Evolutionary conservation across 1,140 invertebrate species (phyloP).

Genomic region (Physella acuta): DNA sequence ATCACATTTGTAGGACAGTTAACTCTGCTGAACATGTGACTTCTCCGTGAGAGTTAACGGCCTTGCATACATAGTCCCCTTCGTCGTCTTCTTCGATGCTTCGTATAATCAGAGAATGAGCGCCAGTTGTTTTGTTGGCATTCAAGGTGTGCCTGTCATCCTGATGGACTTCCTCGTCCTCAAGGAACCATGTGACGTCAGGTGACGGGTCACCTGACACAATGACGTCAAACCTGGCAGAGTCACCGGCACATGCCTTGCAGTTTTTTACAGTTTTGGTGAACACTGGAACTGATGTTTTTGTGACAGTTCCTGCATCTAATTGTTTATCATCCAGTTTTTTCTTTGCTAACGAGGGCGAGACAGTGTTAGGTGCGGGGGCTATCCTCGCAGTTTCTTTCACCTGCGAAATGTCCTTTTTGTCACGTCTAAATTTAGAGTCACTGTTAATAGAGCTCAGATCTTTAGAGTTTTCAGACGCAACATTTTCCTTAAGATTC

Average conservation of each 20-base stretch:
- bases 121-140: conserved; percentile 27
- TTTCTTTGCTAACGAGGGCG: no score
- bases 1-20: conserved; percentile 45
- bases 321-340: no score
- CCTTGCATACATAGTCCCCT: conserved; percentile 85
- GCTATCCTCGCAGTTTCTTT: background rate
- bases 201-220: conserved; percentile 53
- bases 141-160: conserved; percentile 38
- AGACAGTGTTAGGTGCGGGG: no score
- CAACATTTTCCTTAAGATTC: background rate
- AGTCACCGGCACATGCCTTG: conserved; percentile 42
- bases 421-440: no score
- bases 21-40: conserved; percentile 67
- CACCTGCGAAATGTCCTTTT: no score
- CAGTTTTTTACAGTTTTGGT: conserved; percentile 46
- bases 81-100: conserved; percentile 79
- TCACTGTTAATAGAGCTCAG: no score
- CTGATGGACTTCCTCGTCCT: conserved; percentile 43
- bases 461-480: background rate
- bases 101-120: conserved; percentile 64
- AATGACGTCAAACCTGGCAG: conserved; percentile 46
- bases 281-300: conserved; percentile 30
- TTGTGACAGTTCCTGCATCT: background rate
- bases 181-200: conserved; percentile 57
- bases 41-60: conserved; percentile 81